Evolutionary conservation across 2,888 invertebrate genomes (phyloP), one percentile per base, ranked within the genome.

Genomic region (Leucoma salicis): DNA sequence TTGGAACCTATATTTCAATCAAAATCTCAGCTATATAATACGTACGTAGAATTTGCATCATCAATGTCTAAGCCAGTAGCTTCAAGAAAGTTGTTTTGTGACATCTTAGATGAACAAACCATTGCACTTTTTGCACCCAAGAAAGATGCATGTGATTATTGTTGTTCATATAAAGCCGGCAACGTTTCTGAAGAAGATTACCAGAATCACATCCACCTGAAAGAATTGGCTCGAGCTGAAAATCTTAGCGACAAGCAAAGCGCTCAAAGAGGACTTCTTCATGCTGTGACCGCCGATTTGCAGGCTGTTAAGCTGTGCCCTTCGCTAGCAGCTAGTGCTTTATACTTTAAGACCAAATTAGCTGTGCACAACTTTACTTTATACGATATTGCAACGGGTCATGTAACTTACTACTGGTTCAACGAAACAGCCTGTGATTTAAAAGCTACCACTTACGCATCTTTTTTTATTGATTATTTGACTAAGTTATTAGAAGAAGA

Each of bases 231-330:
- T 7, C 25, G n/a, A n/a, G n/a, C n/a, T n/a, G n/a, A n/a, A n/a
- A n/a, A n/a, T n/a, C n/a, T n/a, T n/a, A n/a, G n/a, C 10, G 59
- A 66, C 24, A 63, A 63, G 49, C 38, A 60, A 51, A n/a, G 16
- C 4, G n/a, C n/a, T 32, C 27, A 53, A 46, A 39, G 42, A 37
- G 57, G 59, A 34, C 39, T 14, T 4, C 31, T 58, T 18, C 57
- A 56, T 39, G 39, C 45, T 35, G 6, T 65, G 21, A 60, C 57
- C 6, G 57, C 58, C 5, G 64, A 66, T 50, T 16, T 64, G 5
- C 66, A 67, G 35, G 63, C 64, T 35, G 67, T 70, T 5, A 66
- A 65, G 43, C 36, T 69, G 15, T 68, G 60, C 31, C 64, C 65
- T 29, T 47, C n/a, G 7, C 21, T 21, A 21, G 21, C 40, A 12